Evolutionary conservation across 2,888 invertebrate species (phyloP).

Genomic region (Odontocolon sp.): DNA sequence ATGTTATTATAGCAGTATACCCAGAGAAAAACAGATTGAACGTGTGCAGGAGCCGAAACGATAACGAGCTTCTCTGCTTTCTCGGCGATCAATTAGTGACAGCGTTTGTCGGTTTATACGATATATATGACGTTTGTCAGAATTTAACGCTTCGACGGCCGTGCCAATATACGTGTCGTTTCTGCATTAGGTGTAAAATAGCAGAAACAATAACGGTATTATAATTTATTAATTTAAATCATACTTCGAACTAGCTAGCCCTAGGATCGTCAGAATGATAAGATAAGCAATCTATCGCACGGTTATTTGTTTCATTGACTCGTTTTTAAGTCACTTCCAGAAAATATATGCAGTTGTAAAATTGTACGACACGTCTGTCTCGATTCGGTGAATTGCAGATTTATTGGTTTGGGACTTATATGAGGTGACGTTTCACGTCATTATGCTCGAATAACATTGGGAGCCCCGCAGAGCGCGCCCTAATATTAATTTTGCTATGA

Average conservation of each 20-base stretch:
- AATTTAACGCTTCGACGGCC: constrained; percentile 15
- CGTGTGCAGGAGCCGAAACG: background rate
- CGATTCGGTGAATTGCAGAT: background rate
- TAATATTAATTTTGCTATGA: background rate
- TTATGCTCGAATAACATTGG: constrained; percentile 2
- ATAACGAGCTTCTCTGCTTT: background rate
- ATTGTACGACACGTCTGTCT: no score
- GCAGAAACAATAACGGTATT: no score
- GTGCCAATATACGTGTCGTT: background rate
- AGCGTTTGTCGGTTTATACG: background rate
- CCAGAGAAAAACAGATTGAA: background rate
- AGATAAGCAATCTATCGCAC: constrained; percentile 26
- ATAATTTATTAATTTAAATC: no score
- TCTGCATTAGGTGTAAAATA: no score
- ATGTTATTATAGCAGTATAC: background rate
- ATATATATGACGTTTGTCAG: constrained; percentile 6
- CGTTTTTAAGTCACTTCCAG: background rate
- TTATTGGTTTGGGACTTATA: constrained; percentile 1
- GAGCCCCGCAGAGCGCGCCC: background rate
- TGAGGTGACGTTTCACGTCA: constrained; percentile 12
- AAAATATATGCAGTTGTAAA: constrained; percentile 1
- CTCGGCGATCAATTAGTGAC: constrained; percentile 20
- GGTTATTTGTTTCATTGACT: constrained; percentile 5
- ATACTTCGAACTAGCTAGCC: background rate
- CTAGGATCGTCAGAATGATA: constrained; percentile 16